A percentile compares a stretch with the other conserved stretches of the same genome.
phyloP scores from a whole-genome alignment of 2,113 vertebrate species.

The Notothenia rossii region DNA sequence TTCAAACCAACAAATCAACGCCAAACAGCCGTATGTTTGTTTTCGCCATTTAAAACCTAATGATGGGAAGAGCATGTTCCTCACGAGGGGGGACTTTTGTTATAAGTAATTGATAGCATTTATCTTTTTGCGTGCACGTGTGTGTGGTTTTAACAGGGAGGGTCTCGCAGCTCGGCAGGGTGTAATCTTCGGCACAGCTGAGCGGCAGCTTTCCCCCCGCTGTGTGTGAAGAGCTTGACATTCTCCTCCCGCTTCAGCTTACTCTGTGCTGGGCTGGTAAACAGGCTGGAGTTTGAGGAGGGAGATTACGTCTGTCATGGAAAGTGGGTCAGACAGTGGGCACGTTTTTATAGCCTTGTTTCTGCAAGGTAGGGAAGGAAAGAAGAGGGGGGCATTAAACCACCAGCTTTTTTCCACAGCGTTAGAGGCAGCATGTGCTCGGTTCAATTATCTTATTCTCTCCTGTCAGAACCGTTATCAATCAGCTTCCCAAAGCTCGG shows the following conservation, averaged over 20 bases:
- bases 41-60: conserved; percentile 1
- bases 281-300: conserved; percentile 66
- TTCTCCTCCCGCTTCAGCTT: conserved; percentile 43
- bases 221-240: conserved; percentile 57
- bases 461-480: conserved; percentile 14
- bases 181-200: conserved; percentile 47
- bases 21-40: not conserved
- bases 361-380: conserved; percentile 60
- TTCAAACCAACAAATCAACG: conserved; percentile 30
- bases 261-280: conserved; percentile 48
- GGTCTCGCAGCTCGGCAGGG: conserved; percentile 20
- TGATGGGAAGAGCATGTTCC: not conserved
- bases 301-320: conserved; percentile 75
- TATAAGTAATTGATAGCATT: conserved; percentile 33
- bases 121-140: conserved; percentile 34
- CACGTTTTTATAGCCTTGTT: conserved; percentile 74
- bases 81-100: conserved; percentile 7
- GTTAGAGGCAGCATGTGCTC: conserved; percentile 26
- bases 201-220: conserved; percentile 50
- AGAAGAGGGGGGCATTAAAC: conserved; percentile 41
- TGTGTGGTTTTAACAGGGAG: conserved; percentile 24
- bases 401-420: conserved; percentile 62
- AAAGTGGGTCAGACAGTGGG: conserved; percentile 85
- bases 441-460: not conserved
- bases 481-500: not conserved